phyloP scores from a whole-genome alignment of 2,797 vertebrate species.

The Sebastes vulpes region DNA sequence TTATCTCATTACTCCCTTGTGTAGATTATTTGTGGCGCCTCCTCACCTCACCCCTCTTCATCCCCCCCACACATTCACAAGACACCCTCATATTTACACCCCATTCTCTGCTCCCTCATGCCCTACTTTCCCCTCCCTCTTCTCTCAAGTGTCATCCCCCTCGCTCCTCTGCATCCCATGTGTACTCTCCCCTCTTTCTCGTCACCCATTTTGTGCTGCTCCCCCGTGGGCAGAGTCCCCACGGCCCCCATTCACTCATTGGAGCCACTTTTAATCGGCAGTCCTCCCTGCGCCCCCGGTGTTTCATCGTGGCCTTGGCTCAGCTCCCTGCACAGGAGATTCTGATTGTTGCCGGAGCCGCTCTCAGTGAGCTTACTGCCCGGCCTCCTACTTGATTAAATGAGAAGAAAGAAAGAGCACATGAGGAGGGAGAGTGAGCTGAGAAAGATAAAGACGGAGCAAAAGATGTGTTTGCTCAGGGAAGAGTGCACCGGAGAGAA shows the following conservation, averaged over 20 bases:
- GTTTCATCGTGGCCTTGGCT: slow-evolving; percentile 65
- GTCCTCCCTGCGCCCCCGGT: slow-evolving; percentile 50
- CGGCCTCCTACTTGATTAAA: slow-evolving; percentile 51
- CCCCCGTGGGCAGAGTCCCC: slow-evolving; percentile 33
- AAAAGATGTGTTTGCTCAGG: slow-evolving; percentile 37
- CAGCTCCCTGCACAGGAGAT: slow-evolving; percentile 22
- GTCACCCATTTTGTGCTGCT: slow-evolving; percentile 43
- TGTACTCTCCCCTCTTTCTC: slow-evolving; percentile 16
- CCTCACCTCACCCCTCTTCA: slow-evolving; percentile 21
- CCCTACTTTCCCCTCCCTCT: slow-evolving; percentile 47
- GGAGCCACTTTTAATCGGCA: slow-evolving; percentile 72
- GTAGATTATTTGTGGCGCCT: slow-evolving; percentile 47
- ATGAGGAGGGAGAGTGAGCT: slow-evolving; percentile 11
- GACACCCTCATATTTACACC: slow-evolving; percentile 36
- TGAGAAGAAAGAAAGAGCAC: slow-evolving; percentile 41
- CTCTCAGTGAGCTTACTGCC: slow-evolving; percentile 35
- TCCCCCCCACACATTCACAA: slow-evolving; percentile 20
- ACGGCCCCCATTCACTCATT: slow-evolving; percentile 48
- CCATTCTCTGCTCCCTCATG: slow-evolving; percentile 13
- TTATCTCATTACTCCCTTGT: slow-evolving; percentile 51
- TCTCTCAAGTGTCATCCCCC: slow-evolving; percentile 23
- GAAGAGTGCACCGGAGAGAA: background rate
- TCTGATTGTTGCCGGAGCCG: slow-evolving; percentile 32
- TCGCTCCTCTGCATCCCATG: background rate
- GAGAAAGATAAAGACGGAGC: slow-evolving; percentile 39